These are phyloP conservation scores for Onychomys leucogaster DNA, from an alignment of 2,797 vertebrate species.

Conservation along the genomic window DNA sequence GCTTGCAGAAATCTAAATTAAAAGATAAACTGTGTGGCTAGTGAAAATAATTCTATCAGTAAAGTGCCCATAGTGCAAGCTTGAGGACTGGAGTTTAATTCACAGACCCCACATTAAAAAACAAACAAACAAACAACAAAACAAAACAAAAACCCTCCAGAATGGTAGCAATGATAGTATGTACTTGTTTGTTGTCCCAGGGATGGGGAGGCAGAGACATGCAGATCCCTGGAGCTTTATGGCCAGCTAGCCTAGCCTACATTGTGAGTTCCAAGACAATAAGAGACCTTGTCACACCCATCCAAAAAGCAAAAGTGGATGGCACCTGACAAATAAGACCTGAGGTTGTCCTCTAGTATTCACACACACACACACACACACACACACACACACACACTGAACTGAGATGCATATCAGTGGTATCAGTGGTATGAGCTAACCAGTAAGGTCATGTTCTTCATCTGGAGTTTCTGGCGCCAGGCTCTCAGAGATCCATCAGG, in stretches of 20 bases:
- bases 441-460: neutral
- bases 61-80: neutral
- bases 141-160: neutral
- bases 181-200: neutral
- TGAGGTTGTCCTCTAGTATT: neutral
- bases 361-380: neutral
- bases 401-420: neutral
- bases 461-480: neutral
- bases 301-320: neutral
- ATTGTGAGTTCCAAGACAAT: neutral
- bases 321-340: neutral
- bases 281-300: neutral
- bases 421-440: no score
- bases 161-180: neutral
- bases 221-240: neutral
- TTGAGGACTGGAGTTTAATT: neutral
- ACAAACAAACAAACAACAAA: neutral
- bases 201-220: neutral
- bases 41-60: neutral
- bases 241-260: neutral
- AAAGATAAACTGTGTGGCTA: neutral
- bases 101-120: neutral
- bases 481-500: neutral
- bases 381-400: neutral
- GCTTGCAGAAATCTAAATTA: neutral